Base-by-base conservation (phyloP, 2,797 vertebrate species). In the Octomys mimax region DNA sequence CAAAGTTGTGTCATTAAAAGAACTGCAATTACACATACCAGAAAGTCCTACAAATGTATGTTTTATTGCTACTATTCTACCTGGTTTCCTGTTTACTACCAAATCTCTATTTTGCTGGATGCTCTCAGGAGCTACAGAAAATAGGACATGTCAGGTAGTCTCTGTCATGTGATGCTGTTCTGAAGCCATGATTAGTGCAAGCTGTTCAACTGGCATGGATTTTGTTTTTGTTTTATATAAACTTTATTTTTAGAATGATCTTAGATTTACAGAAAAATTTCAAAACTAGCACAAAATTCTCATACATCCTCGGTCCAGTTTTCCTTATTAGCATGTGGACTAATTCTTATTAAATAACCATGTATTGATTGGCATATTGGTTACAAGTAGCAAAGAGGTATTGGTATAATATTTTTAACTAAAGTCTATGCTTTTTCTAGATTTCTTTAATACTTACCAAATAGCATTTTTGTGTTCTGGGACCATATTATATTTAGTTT, bases 91-190 rank as follows among this genome's bases (percentile, higher is more conserved):
- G 33, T 87, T 81, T 46, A 46, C 14, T 11, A 70, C 62, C 73
- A 79, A 11, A 21, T 5, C 61, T 84, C 62, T 83, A 5, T 81
- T 97, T 84, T 90, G 1, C 86, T 94, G 66, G n/a, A 4, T 24
- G 54, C 68, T 77, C 77, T 0, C 64, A 42, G 83, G 93, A 71
- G 79, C 16, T 9, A 49, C 59, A 0, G 36, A 86, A 87, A 96
- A 33, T 1, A 1, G 57, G 78, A 78, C 54, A 71, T 87, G 26
- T 59, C 54, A 81, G 28, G 28, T 70, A 0, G 0, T 61, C 89
- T 93, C 75, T 62, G 36, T 22, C 91, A 8, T 79, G 22, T 79
- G 59, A 62, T 66, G 59, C 73, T 97, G 39, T 70, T 96, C 83
- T 92, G 6, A 88, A 92, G 9, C 26, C 92, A 86, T 39, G 77